Percentiles rank a stretch among this genome's conserved stretches.
These are phyloP conservation scores for Eurois occulta DNA, from an alignment of 2,888 invertebrate genomes.

Conservation along the genomic window DNA sequence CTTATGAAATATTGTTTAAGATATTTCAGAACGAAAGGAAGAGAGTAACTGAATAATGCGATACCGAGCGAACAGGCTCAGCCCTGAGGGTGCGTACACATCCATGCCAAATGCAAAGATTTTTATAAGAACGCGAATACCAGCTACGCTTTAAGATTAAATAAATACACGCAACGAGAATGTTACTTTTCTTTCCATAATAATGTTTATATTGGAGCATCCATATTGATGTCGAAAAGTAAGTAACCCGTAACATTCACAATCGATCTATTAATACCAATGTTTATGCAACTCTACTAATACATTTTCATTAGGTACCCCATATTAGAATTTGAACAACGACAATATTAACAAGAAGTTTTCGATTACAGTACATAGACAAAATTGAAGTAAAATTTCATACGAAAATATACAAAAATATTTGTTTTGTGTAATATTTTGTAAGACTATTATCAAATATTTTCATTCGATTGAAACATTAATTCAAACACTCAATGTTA, in stretches of 20 bases:
- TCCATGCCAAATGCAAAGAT: neutral
- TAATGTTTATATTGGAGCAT: conserved; percentile 6
- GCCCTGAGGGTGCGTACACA: conserved; percentile 4
- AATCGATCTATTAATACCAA: conserved; percentile 31
- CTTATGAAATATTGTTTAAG: neutral
- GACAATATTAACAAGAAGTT: conserved; percentile 56
- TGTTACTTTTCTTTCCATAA: neutral
- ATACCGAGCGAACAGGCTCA: neutral
- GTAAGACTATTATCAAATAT: conserved; percentile 27
- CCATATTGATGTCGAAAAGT: conserved; percentile 3
- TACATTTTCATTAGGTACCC: conserved; percentile 40
- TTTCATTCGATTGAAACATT: conserved; percentile 28
- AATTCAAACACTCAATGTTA: no score
- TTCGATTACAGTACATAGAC: conserved; percentile 40
- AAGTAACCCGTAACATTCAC: conserved; percentile 22
- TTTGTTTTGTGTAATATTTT: conserved; percentile 17
- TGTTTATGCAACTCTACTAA: conserved; percentile 24
- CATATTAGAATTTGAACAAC: conserved; percentile 62
- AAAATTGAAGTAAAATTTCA: conserved; percentile 45
- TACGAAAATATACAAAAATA: conserved; percentile 62
- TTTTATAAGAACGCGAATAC: neutral
- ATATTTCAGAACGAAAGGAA: neutral
- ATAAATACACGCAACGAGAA: neutral
- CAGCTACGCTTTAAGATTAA: neutral
- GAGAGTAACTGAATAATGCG: neutral